A percentile compares a stretch with the other conserved stretches of the same genome.
Conservation (phyloP, 2,113 vertebrate species). For the Gavia stellata region DNA sequence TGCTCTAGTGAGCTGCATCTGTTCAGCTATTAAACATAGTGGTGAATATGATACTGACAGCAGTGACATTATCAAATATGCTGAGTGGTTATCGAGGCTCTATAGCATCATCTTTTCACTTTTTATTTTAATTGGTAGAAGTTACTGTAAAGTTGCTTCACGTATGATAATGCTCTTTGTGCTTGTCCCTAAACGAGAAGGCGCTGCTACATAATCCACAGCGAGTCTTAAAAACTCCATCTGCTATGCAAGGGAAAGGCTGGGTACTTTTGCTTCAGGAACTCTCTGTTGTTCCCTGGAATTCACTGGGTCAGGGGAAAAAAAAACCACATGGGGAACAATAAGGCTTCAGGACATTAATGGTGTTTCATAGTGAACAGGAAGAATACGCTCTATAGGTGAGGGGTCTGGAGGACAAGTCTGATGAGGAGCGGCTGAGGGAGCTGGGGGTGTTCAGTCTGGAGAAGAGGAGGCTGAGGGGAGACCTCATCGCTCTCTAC, state of each 20-base stretch:
- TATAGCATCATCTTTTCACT: background rate
- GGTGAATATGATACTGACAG: conserved; percentile 17
- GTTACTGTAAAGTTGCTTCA: background rate
- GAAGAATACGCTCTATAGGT: background rate
- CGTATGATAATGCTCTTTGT: background rate
- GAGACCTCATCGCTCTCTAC: too few relatives aligned
- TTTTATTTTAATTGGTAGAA: conserved; percentile 34
- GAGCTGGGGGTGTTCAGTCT: too few relatives aligned
- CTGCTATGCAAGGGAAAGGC: background rate
- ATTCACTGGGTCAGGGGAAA: background rate
- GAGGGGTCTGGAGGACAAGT: too few relatives aligned
- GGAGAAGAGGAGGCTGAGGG: too few relatives aligned
- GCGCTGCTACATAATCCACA: background rate
- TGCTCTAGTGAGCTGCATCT: conserved; percentile 57
- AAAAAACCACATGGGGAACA: background rate
- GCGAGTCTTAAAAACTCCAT: background rate
- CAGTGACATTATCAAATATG: conserved; percentile 44
- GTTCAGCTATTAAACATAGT: conserved; percentile 50
- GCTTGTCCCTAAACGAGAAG: background rate
- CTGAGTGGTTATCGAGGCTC: conserved; percentile 18
- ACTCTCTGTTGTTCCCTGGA: background rate
- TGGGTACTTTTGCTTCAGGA: background rate
- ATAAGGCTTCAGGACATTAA: background rate
- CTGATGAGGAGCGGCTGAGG: too few relatives aligned
- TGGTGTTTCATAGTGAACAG: background rate